phyloP scores from a whole-genome alignment of 2,113 vertebrate species.

The Takifugu bimaculatus region DNA sequence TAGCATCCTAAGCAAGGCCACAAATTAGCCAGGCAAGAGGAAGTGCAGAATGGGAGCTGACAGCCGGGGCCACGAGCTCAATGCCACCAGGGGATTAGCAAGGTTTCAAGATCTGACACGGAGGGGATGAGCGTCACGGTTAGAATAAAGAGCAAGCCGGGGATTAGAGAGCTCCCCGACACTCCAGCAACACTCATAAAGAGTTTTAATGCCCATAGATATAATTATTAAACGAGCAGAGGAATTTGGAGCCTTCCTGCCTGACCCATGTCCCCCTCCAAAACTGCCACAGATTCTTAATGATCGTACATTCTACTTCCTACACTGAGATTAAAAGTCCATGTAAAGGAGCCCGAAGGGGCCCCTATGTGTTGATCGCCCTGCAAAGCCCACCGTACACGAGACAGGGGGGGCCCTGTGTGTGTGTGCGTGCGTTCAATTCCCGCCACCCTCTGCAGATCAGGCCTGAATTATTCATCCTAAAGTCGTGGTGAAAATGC shows the following conservation, averaged over 20 bases:
- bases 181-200: conserved; percentile 67
- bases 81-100: conserved; percentile 65
- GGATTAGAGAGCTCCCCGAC: conserved; percentile 66
- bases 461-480: conserved; percentile 65
- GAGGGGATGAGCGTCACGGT: conserved; percentile 63
- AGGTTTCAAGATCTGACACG: conserved; percentile 62
- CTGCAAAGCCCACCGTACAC: conserved; percentile 13
- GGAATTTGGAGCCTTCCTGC: conserved; percentile 10
- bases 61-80: conserved; percentile 52
- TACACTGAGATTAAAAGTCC: conserved; percentile 50
- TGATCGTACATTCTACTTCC: conserved; percentile 42
- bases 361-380: conserved; percentile 33
- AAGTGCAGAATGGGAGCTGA: conserved; percentile 54
- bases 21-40: conserved; percentile 62
- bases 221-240: conserved; percentile 61
- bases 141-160: conserved; percentile 62
- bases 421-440: conserved; percentile 33
- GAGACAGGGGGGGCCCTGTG: conserved; percentile 34
- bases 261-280: conserved; percentile 25
- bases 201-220: conserved; percentile 58
- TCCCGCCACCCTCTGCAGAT: conserved; percentile 43
- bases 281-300: conserved; percentile 31
- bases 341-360: conserved; percentile 33
- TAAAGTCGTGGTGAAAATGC: conserved; percentile 53
- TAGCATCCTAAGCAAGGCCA: conserved; percentile 62